Conservation (phyloP, 1,140 invertebrate species). For the Muscidifurax raptorellus region DNA sequence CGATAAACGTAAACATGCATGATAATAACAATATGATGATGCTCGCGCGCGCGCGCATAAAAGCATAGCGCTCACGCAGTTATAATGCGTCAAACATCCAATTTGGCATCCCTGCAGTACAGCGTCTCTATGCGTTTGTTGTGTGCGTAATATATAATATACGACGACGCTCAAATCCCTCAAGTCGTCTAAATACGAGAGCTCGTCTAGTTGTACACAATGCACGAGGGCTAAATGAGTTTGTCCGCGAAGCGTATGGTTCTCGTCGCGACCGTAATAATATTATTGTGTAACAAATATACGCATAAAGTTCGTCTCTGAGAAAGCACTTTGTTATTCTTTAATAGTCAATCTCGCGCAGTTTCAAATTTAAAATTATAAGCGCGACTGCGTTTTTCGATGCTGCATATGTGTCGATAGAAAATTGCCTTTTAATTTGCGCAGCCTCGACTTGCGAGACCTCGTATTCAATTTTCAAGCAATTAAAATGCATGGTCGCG, state of each 20-base stretch:
- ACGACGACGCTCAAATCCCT: background rate
- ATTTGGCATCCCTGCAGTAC: background rate
- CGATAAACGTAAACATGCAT: background rate
- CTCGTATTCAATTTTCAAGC: too few relatives aligned
- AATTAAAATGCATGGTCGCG: too few relatives aligned
- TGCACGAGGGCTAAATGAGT: background rate
- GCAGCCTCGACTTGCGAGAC: too few relatives aligned
- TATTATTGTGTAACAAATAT: too few relatives aligned
- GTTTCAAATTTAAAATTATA: background rate
- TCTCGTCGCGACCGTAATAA: background rate
- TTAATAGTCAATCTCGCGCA: too few relatives aligned
- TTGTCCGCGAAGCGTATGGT: background rate
- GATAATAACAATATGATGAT: background rate
- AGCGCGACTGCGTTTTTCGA: background rate
- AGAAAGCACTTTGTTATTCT: background rate
- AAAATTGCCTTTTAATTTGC: too few relatives aligned
- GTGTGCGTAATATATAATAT: background rate
- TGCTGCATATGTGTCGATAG: too few relatives aligned
- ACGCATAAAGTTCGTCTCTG: background rate
- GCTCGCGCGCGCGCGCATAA: too few relatives aligned
- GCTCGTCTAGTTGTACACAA: background rate
- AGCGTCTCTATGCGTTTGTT: background rate
- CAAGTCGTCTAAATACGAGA: background rate
- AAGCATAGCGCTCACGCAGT: too few relatives aligned
- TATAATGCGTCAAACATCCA: background rate